phyloP scores from a whole-genome alignment of 2,113 vertebrate species.

The Tichodroma muraria region DNA sequence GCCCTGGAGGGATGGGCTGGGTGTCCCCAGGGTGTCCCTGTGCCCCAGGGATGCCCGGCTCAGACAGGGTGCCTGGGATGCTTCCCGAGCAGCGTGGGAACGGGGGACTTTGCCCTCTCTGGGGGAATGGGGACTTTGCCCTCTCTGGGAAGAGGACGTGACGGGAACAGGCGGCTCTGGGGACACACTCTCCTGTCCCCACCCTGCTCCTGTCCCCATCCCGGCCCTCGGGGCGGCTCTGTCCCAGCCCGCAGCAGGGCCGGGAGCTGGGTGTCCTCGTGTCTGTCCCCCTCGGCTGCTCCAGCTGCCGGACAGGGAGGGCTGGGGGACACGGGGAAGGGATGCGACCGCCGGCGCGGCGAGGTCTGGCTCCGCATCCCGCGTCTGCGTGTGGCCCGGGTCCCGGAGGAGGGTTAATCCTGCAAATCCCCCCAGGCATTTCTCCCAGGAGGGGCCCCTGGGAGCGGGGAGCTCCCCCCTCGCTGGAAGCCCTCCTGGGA shows the following conservation, averaged over 20 bases:
- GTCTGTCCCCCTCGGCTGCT: neutral
- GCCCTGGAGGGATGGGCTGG: accelerated
- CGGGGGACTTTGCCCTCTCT: accelerated
- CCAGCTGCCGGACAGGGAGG: neutral
- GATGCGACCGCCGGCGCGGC: neutral
- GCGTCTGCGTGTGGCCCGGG: neutral
- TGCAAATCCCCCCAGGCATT: neutral
- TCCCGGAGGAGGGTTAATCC: neutral
- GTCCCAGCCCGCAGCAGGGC: neutral
- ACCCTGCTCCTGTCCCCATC: neutral
- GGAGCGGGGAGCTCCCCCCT: neutral
- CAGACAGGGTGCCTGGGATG: neutral
- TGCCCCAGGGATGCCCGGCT: neutral
- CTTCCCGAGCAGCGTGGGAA: neutral
- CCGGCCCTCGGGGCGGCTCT: neutral
- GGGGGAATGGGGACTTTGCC: neutral
- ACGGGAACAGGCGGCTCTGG: neutral
- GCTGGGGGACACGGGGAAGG: neutral
- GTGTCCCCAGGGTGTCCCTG: neutral
- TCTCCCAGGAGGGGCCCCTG: neutral
- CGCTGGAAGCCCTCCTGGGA: neutral
- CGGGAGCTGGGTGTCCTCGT: too few species aligned
- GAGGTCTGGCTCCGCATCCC: neutral
- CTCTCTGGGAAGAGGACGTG: neutral
- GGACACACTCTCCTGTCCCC: neutral